Evolutionary conservation across 2,797 vertebrate genomes (phyloP).

Genomic region (Nothura maculosa): DNA sequence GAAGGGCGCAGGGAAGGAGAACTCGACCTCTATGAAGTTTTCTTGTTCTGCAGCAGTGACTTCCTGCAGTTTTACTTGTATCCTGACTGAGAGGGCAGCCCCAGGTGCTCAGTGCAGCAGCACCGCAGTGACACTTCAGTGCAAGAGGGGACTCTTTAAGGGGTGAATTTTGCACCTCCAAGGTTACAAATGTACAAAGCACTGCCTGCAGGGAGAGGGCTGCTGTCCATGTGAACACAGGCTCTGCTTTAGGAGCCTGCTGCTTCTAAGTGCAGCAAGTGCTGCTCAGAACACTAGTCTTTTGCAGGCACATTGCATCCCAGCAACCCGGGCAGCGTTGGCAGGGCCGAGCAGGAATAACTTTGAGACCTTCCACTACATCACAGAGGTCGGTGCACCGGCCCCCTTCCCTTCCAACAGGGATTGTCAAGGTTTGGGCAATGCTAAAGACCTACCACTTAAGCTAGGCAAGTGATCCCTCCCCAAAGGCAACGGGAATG

Average conservation of each 20-base stretch:
- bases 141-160: not conserved
- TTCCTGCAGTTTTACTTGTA: not conserved
- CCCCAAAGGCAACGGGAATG: fast-evolving
- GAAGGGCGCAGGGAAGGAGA: not conserved
- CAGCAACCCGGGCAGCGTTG: not conserved
- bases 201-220: not conserved
- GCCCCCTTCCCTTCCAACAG: not conserved
- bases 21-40: not conserved
- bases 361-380: not conserved
- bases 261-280: not conserved
- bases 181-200: not conserved
- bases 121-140: too few species aligned
- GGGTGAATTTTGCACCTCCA: not conserved
- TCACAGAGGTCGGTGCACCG: not conserved
- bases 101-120: not conserved
- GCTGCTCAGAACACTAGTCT: not conserved
- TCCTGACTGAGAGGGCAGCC: too few species aligned
- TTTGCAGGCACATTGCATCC: not conserved
- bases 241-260: not conserved
- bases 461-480: not conserved
- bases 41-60: not conserved
- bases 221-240: not conserved
- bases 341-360: not conserved
- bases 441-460: not conserved
- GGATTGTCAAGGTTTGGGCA: not conserved